Conservation (phyloP, 2,113 vertebrate genomes). For the Sebastes fasciatus region DNA sequence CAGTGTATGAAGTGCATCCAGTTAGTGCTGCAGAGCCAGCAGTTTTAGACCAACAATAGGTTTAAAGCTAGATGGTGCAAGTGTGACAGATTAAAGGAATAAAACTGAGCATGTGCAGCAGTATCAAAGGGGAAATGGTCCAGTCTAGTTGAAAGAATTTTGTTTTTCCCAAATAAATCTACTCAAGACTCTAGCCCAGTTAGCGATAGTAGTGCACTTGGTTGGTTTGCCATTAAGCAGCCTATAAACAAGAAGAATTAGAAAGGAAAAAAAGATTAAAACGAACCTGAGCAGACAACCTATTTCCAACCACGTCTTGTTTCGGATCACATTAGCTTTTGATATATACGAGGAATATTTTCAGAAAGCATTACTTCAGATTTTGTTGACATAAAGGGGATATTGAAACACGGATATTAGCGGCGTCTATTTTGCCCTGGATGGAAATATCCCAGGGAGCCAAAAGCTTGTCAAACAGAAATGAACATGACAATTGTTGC, state of each 20-base stretch:
- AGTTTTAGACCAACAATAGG: constrained; percentile 32
- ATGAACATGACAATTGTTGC: constrained; percentile 61
- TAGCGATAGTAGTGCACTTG: neutral
- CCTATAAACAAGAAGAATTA: neutral
- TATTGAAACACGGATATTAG: constrained; percentile 36
- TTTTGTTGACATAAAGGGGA: constrained; percentile 32
- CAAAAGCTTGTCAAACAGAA: constrained; percentile 61
- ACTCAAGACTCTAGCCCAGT: neutral
- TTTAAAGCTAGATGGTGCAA: neutral
- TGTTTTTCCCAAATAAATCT: neutral
- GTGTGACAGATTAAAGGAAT: constrained; percentile 14
- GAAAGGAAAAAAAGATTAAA: neutral
- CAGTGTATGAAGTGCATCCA: constrained; percentile 29
- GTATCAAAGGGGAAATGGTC: neutral
- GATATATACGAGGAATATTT: neutral
- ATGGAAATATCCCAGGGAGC: constrained; percentile 55
- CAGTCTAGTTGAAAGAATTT: neutral
- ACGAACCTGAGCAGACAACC: neutral
- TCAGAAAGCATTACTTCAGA: neutral
- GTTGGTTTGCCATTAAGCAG: neutral
- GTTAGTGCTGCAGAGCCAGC: constrained; percentile 27
- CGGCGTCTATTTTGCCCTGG: constrained; percentile 13
- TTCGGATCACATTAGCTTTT: constrained; percentile 9
- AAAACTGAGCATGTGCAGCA: constrained; percentile 4
- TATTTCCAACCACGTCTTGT: constrained; percentile 8